Base-by-base conservation (phyloP, 35 echinoderm and acorn worm genomes). In the Acanthaster planci region DNA sequence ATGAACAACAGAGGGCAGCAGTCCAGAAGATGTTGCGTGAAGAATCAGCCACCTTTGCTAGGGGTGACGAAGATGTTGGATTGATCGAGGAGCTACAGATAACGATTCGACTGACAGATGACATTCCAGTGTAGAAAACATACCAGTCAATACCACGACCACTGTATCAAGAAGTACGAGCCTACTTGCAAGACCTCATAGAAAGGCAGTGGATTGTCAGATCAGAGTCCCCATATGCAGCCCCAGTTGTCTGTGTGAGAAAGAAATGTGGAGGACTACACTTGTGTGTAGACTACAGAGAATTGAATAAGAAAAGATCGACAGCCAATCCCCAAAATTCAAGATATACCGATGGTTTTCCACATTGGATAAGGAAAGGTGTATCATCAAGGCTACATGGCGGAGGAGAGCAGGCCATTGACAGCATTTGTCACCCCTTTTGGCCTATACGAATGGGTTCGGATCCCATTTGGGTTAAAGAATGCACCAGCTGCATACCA, bases 321-420 rank as follows among this genome's bases (percentile, higher is more conserved):
- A 31, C 85, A 92, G 40, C 90, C 90, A 2, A 92, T 92, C 21
- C 90, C 90, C 17, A 75, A 75, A 22, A 76, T 92, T 37, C 84
- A 86, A 72, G 77, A 91, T 81, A 55, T 9, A 83, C 35, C 6
- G 17, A 21, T 88, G 77, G 85, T 92, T 83, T 72, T 58, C 84
- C 18, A 89, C 84, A 6, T 89, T 30, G 81, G 90, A 22, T 42
- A 76, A 37, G 92, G 92, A 7, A 93, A 93, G 67, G 87, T 77
- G 5, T 89, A 93, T 59, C 92, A 93, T 67, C 87, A 90, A 51
- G 92, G 92, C 6, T 89, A 85, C 37, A 86, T 93, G 60, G 51
- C 51, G 8, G 50, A 93, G n/a, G 75, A 84, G 16, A 56, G 86
- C 23, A 18, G 64, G 57, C 86, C 79, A 15, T 29, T 84, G 0